Conservation (phyloP, 2,888 invertebrate genomes). For the Heliconius aoede region DNA sequence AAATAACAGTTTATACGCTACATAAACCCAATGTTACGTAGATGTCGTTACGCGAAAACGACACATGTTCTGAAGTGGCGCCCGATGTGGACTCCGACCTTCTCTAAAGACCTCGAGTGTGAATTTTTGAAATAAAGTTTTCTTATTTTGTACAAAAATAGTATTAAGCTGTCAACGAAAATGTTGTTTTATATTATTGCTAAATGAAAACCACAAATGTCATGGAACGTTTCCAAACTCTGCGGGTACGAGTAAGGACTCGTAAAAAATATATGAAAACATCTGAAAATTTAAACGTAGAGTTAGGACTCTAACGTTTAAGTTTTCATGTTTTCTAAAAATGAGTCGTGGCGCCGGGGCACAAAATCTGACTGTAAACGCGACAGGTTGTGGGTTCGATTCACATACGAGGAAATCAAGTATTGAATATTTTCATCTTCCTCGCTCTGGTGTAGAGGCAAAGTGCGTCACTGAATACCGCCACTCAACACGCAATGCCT, state of each 20-base stretch:
- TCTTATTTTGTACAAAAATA: constrained; percentile 9
- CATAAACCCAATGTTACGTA: constrained; percentile 29
- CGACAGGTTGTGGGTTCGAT: too few relatives aligned
- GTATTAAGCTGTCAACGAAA: background rate
- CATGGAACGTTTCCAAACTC: too few relatives aligned
- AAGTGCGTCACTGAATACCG: background rate
- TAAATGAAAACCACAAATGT: background rate
- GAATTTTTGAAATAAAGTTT: constrained; percentile 21
- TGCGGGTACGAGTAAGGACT: too few relatives aligned
- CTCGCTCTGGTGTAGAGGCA: background rate
- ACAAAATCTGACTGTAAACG: too few relatives aligned
- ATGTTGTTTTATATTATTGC: background rate
- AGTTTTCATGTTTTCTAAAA: too few relatives aligned
- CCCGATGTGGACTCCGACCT: constrained; percentile 40
- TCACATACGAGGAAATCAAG: background rate
- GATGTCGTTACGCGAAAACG: constrained; percentile 36
- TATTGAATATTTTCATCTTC: background rate
- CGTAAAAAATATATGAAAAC: too few relatives aligned
- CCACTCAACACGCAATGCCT: background rate
- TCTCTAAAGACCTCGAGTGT: constrained; percentile 19
- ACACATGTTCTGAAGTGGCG: constrained; percentile 42
- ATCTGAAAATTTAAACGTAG: too few relatives aligned
- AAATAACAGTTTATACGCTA: constrained; percentile 32
- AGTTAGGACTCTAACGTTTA: too few relatives aligned
- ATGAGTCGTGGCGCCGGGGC: too few relatives aligned